Percentiles rank a stretch among this genome's conserved stretches.
Evolutionary conservation across 2,888 invertebrate species (phyloP).

Genomic region (Zonitis immaculata): DNA sequence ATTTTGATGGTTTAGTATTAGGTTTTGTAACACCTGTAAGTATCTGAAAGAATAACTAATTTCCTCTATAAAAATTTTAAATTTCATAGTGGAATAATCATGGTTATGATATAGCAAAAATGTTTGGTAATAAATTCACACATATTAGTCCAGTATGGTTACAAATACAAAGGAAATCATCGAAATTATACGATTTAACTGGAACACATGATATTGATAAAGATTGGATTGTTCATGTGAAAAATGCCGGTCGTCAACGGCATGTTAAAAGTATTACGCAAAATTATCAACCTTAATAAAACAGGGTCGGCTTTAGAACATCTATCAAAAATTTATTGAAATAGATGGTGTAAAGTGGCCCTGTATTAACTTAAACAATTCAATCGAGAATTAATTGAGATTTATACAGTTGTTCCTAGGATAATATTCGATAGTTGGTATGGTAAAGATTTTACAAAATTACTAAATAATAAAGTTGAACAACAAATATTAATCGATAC

Average conservation of each 20-base stretch:
- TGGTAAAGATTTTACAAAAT: slow-evolving; percentile 63
- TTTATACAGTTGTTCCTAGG: slow-evolving; percentile 74
- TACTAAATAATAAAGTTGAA: slow-evolving; percentile 66
- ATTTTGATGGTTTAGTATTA: slow-evolving; percentile 70
- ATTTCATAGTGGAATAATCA: slow-evolving; percentile 94
- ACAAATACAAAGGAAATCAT: slow-evolving; percentile 66
- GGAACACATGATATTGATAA: slow-evolving; percentile 81
- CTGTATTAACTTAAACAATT: too few relatives aligned
- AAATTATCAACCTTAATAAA: too few relatives aligned
- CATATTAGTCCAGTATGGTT: slow-evolving; percentile 95
- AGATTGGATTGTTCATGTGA: slow-evolving; percentile 74
- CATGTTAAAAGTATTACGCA: slow-evolving; percentile 55
- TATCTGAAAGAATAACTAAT: too few relatives aligned
- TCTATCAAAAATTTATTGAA: too few relatives aligned
- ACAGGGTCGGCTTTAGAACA: too few relatives aligned
- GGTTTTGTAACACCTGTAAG: slow-evolving; percentile 92
- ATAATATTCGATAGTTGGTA: slow-evolving; percentile 86
- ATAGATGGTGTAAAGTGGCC: too few relatives aligned
- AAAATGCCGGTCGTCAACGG: slow-evolving; percentile 52
- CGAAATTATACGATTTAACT: slow-evolving; percentile 60
- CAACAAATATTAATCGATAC: slow-evolving; percentile 63
- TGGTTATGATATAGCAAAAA: slow-evolving; percentile 90
- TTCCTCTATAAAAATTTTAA: too few relatives aligned
- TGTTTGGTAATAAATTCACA: slow-evolving; percentile 82
- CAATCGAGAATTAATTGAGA: too few relatives aligned